These are phyloP conservation scores for Cephus nigrinus DNA, from an alignment of 2,888 invertebrate genomes.

Conservation along the genomic window DNA sequence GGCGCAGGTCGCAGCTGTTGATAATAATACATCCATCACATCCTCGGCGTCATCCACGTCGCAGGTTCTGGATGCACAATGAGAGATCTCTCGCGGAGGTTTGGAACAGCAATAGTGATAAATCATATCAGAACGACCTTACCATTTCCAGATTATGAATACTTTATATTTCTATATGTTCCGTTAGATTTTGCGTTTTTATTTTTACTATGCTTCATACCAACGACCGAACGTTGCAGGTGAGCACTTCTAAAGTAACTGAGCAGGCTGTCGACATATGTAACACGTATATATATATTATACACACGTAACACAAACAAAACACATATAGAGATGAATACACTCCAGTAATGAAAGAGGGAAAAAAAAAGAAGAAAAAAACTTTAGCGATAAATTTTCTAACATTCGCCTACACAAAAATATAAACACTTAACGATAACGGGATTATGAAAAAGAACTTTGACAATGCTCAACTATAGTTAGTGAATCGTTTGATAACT, in stretches of 20 bases:
- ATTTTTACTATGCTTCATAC: conserved; percentile 18
- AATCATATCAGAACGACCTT: conserved; percentile 58
- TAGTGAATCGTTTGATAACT: conserved; percentile 40
- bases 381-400: not conserved
- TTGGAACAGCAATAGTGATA: conserved; percentile 48
- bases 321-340: not conserved
- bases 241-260: conserved; percentile 23
- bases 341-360: not conserved
- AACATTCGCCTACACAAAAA: not conserved
- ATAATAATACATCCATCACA: not conserved
- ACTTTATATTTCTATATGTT: conserved; percentile 44
- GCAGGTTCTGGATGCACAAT: conserved; percentile 22
- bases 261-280: conserved; percentile 4
- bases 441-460: conserved; percentile 16
- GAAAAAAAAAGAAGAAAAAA: not conserved
- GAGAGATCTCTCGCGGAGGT: conserved; percentile 32
- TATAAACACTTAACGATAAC: conserved; percentile 36
- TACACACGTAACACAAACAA: not conserved
- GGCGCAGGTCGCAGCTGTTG: not conserved
- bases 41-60: not conserved
- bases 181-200: conserved; percentile 40
- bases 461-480: conserved; percentile 45
- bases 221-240: conserved; percentile 28
- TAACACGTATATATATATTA: not conserved
- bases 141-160: conserved; percentile 42